These are phyloP conservation scores for Acyrthosiphon pisum DNA, from an alignment of 1,140 invertebrate genomes.

Conservation along the genomic window DNA sequence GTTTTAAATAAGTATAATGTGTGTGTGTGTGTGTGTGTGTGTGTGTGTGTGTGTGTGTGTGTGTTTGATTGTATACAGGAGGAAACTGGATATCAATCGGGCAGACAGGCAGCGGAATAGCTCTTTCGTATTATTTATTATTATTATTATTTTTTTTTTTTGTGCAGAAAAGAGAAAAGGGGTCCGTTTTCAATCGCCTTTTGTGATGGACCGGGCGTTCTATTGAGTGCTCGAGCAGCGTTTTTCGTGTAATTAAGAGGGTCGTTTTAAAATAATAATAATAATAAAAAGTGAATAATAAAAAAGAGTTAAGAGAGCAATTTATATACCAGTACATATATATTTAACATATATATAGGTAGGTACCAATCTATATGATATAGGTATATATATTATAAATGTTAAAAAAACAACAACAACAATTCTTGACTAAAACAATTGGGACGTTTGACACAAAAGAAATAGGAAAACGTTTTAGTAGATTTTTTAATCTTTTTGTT, in stretches of 20 bases:
- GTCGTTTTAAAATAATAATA: conserved; percentile 54
- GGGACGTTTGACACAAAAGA: conserved; percentile 41
- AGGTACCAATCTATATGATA: not conserved
- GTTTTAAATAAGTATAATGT: not conserved
- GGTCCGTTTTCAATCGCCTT: conserved; percentile 55
- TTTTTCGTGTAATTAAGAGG: conserved; percentile 57
- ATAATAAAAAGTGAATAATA: conserved; percentile 45
- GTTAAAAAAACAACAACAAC: conserved; percentile 17
- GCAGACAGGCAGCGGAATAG: conserved; percentile 47
- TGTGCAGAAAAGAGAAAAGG: conserved; percentile 44
- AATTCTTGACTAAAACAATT: conserved; percentile 49
- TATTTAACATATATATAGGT: not conserved
- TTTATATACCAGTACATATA: not conserved
- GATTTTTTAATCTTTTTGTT: conserved; percentile 43
- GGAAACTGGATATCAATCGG: conserved; percentile 57
- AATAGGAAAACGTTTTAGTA: conserved; percentile 51
- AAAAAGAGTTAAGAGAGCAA: conserved; percentile 56
- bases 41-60: not conserved
- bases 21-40: not conserved
- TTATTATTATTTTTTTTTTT: conserved; percentile 8
- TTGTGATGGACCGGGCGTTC: conserved; percentile 39
- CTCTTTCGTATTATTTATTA: conserved; percentile 13
- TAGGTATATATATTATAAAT: not conserved
- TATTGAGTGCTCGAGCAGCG: conserved; percentile 41
- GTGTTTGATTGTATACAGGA: not conserved